Evolutionary conservation across 2,888 invertebrate species (phyloP), one percentile per base, ranked within the genome.

Genomic region (Apamea epomidion): DNA sequence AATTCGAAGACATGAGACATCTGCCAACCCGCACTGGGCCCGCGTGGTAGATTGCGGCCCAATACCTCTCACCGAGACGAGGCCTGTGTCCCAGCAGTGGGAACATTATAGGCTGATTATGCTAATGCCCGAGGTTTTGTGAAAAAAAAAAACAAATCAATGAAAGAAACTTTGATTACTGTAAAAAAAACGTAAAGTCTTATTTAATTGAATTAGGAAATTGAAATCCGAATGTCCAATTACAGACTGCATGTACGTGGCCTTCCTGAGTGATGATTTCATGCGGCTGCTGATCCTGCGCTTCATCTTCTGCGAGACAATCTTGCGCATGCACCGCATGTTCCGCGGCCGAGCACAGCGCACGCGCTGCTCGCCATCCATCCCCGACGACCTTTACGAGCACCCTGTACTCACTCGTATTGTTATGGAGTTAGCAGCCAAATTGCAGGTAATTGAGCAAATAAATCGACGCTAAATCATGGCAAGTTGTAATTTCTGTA

Each of bases 231-330:
- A 51, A n/a, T 51, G 0, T 42, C 18, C 25, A 60, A 48, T 88
- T 86, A 48, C 85, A 90, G 87, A 88, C 25, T 37, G 97, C 71
- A 97, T 97, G 81, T 98, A 98, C 95, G 97, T 99, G 88, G 98
- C 99, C 95, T 99, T 99, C 96, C 98, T 99, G 96, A 99, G 99
- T 67, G 99, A 99, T 95, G 99, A 99, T 93, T 99, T 99, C 96
- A 97, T 99, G 88, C 98, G 99, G 83, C 97, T 99, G 83, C 97
- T 99, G 84, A 97, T 99, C 86, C 97, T 99, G 87, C 98, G 99
- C 86, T 99, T 98, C 97, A 98, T 99, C 87, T 99, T 99, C 97
- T 99, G 99, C 97, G 98, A 99, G 97, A 98, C 99, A 91, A 98
- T 99, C 74, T 97, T 99, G 88, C 98, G 99, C 89, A 97, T 99